Evolutionary conservation across 2,113 vertebrate species (phyloP).

Genomic region (Pangasianodon gigas): DNA sequence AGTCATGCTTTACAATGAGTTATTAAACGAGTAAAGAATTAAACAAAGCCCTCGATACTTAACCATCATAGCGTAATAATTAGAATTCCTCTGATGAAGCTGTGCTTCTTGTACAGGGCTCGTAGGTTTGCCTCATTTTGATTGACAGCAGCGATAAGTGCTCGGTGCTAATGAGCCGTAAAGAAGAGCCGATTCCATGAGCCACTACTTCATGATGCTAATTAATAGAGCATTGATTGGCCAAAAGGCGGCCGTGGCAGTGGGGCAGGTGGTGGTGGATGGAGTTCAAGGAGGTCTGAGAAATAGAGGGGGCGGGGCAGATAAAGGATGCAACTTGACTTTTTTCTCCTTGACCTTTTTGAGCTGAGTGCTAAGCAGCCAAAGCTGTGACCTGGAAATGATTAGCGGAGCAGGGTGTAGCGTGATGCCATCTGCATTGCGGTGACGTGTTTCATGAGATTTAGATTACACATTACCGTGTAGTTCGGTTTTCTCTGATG

Average conservation of each 20-base stretch:
- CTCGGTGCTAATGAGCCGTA: constrained; percentile 69
- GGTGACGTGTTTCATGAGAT: not conserved
- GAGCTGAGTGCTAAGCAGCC: not conserved
- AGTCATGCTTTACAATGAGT: not conserved
- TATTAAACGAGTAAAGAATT: not conserved
- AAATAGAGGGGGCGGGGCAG: not conserved
- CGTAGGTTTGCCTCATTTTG: constrained; percentile 37
- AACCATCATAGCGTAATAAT: not conserved
- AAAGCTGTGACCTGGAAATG: constrained; percentile 36
- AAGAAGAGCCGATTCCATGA: constrained; percentile 59
- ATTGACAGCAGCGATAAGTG: constrained; percentile 66
- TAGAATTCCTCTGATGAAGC: not conserved
- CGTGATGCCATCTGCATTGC: constrained; percentile 21
- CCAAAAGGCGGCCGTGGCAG: constrained; percentile 58
- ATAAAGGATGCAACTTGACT: constrained; percentile 2
- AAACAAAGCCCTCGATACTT: not conserved
- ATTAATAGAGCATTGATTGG: constrained; percentile 76
- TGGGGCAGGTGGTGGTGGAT: constrained; percentile 19
- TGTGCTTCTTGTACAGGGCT: not conserved
- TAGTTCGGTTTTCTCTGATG: not conserved
- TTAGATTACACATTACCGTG: not conserved
- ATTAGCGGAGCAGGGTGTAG: not conserved
- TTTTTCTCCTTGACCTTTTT: constrained; percentile 37
- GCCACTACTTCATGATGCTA: constrained; percentile 69
- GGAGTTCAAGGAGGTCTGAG: not conserved